Evolutionary conservation across 2,113 vertebrate genomes (phyloP).

Genomic region (Chamaea fasciata): DNA sequence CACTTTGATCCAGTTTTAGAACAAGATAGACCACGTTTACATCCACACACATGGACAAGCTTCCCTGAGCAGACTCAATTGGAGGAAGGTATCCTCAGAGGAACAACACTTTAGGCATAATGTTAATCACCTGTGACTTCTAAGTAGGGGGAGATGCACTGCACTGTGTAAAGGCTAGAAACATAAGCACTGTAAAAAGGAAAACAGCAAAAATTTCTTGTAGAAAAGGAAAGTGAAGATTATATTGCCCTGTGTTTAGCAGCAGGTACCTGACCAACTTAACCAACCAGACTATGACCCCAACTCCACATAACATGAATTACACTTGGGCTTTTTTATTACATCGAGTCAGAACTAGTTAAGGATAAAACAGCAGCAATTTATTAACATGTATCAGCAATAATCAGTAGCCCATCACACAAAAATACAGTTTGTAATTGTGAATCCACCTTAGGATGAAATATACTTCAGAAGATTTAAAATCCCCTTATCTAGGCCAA

Average conservation of each 20-base stretch:
- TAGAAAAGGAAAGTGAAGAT: neutral
- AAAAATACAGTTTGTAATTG: neutral
- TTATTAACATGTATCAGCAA: neutral
- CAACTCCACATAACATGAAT: neutral
- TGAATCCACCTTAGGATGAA: neutral
- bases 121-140: neutral
- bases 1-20: neutral
- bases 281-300: neutral
- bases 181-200: neutral
- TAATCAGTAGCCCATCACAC: neutral
- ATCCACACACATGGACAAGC: neutral
- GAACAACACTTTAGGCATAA: neutral
- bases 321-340: neutral
- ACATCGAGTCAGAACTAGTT: neutral
- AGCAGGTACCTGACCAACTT: neutral
- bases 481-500: neutral
- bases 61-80: neutral
- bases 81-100: neutral
- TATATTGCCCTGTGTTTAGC: neutral
- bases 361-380: neutral
- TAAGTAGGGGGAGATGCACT: neutral
- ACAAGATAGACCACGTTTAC: accelerated
- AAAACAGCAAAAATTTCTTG: neutral
- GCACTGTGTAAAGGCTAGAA: neutral
- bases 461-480: neutral